Base-by-base conservation (phyloP, 1,140 invertebrate species). In the Nasonia vitripennis region DNA sequence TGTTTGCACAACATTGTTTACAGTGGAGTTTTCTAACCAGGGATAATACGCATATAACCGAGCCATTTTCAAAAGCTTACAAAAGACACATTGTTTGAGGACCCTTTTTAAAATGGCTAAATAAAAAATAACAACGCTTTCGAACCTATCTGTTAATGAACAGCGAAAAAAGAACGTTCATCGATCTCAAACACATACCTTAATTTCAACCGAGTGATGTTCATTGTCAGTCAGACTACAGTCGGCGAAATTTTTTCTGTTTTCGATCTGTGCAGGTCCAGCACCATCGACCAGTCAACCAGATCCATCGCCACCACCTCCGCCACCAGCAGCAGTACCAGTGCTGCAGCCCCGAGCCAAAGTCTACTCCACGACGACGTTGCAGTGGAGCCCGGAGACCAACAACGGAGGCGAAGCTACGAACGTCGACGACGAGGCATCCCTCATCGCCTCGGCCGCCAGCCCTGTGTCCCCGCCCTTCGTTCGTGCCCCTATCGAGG, bases 401-500 rank as follows among this genome's bases (percentile, higher is more conserved):
- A 78, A 71, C 14, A 45, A 51, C 20, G 23, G 31, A 17, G 45
- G 23, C 11, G 55, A 62, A 17, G 55, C 20, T 20, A n/a, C 87
- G 20, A 89, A 92, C 71, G 90, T 88, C 20, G 90, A 92, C 67
- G 91, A 93, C 12, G 91, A 92, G 23, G 89, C 89, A 6, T 90
- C 89, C 0, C 84, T 92, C 20, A 81, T 91, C 2, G 88, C 88
- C 0, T 91, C 93, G 41, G 91, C 93, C 67, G 87, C 90, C 23
- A 91, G 88, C 87, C 89, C 93, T 0, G 48, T 80, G 31, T 79
- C 81, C 4, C 94, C 94, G 3, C 93, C 93, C 1, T 96, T 96
- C 88, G 94, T 95, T 0, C 94, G 94, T 86, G 94, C 95, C 0
- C 96, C 96, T 0, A 87, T 95, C 0, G 96, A 97, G 87, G 96